Evolutionary conservation across 2,113 vertebrate species (phyloP).

Genomic region (Thermophis baileyi): DNA sequence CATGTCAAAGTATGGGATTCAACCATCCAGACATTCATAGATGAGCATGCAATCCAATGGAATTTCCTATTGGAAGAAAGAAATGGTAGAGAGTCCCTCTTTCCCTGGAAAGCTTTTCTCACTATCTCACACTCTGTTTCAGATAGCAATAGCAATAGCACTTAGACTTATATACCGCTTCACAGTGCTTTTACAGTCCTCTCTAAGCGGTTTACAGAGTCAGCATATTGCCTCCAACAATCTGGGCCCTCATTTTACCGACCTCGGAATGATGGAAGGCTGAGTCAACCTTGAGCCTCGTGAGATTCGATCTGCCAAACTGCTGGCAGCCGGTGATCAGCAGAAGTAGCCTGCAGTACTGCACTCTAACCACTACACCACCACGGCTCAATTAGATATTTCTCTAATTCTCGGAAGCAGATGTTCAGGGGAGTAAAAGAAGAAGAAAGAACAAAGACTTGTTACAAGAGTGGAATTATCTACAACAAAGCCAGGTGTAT

Average conservation of each 20-base stretch:
- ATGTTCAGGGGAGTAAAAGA: neutral
- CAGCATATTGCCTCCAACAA: too few relatives aligned
- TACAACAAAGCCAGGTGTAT: neutral
- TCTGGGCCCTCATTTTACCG: too few relatives aligned
- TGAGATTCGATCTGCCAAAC: too few relatives aligned
- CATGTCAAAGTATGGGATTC: neutral
- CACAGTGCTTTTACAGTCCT: too few relatives aligned
- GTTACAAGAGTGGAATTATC: neutral
- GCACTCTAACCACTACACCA: too few relatives aligned
- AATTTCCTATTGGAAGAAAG: neutral
- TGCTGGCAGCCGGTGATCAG: too few relatives aligned
- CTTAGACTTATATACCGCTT: too few relatives aligned
- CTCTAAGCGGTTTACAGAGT: too few relatives aligned
- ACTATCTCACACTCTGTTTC: neutral
- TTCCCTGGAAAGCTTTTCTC: neutral
- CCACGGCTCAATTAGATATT: too few relatives aligned
- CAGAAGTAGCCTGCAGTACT: too few relatives aligned
- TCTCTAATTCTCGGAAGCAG: neutral
- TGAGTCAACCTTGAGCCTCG: too few relatives aligned
- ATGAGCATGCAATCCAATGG: neutral
- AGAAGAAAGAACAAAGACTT: neutral
- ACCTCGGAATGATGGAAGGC: too few relatives aligned
- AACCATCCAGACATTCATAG: neutral
- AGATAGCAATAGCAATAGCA: neutral
- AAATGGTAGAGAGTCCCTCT: neutral